These are phyloP conservation scores for Aphidoletes aphidimyza DNA, from an alignment of 2,888 invertebrate species.

Conservation along the genomic window DNA sequence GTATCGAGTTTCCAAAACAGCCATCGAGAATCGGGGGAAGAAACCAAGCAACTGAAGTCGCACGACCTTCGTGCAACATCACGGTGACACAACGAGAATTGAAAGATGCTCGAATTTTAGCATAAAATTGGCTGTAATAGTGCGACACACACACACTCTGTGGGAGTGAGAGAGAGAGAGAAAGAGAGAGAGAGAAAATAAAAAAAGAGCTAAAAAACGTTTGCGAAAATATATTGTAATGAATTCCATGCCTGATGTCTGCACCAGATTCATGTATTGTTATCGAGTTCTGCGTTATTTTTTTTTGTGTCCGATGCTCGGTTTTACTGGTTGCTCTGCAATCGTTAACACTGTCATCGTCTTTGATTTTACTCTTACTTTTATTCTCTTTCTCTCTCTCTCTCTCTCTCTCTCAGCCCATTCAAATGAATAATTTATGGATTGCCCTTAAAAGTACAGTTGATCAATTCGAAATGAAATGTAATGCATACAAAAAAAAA, in stretches of 20 bases:
- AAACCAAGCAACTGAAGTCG: not conserved
- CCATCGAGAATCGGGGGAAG: not conserved
- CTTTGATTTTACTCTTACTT: slow-evolving; percentile 35
- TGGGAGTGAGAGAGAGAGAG: too few species aligned
- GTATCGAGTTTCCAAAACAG: slow-evolving; percentile 29
- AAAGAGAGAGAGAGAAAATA: not conserved
- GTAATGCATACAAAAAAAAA: not conserved
- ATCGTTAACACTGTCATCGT: slow-evolving; percentile 45
- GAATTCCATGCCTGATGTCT: slow-evolving; percentile 22
- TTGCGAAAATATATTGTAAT: slow-evolving; percentile 37
- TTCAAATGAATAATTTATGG: slow-evolving; percentile 53
- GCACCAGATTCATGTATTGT: not conserved
- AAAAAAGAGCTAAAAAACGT: not conserved
- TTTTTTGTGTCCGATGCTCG: not conserved
- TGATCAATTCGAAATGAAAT: not conserved
- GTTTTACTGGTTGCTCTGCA: too few species aligned
- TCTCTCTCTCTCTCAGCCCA: not conserved
- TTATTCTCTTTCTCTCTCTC: not conserved
- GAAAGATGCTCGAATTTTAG: not conserved
- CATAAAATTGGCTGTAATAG: not conserved
- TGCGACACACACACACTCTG: not conserved
- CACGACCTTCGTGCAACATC: not conserved
- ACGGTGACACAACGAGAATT: not conserved
- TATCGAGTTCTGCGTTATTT: not conserved
- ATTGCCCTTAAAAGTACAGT: slow-evolving; percentile 50